A percentile compares a stretch with the other conserved stretches of the same genome.
These are phyloP conservation scores for Gryllus longicercus DNA, from an alignment of 2,888 invertebrate species.

Conservation along the genomic window DNA sequence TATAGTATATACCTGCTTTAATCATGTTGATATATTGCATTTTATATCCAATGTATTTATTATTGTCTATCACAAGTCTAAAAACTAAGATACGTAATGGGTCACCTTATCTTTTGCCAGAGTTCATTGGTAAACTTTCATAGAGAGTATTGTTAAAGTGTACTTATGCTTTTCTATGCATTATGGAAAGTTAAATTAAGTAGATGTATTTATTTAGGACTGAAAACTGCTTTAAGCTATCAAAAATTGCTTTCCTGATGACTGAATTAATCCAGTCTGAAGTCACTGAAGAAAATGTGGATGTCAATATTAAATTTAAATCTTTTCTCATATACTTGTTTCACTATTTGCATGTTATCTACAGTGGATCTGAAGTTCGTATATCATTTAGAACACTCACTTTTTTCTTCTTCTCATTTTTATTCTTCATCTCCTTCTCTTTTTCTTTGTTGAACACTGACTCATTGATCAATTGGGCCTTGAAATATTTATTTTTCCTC, in stretches of 20 bases:
- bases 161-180: not conserved
- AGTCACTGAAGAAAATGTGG: not conserved
- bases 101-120: no score
- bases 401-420: not conserved
- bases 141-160: not conserved
- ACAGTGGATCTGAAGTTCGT: not conserved
- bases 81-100: no score
- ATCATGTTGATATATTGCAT: no score
- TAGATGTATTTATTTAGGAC: not conserved
- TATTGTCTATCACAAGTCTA: no score
- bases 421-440: no score
- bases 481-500: no score
- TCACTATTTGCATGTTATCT: not conserved
- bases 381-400: conserved; percentile 30
- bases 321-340: not conserved
- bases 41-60: no score
- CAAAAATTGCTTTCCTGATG: not conserved
- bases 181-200: not conserved
- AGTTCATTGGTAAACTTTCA: no score
- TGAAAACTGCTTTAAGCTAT: not conserved
- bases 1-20: no score
- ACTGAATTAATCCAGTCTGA: not conserved
- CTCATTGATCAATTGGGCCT: no score
- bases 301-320: not conserved
- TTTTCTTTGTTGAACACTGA: no score